Base-by-base conservation (phyloP, 2,888 invertebrate species). In the Malthinus seriepunctatus region DNA sequence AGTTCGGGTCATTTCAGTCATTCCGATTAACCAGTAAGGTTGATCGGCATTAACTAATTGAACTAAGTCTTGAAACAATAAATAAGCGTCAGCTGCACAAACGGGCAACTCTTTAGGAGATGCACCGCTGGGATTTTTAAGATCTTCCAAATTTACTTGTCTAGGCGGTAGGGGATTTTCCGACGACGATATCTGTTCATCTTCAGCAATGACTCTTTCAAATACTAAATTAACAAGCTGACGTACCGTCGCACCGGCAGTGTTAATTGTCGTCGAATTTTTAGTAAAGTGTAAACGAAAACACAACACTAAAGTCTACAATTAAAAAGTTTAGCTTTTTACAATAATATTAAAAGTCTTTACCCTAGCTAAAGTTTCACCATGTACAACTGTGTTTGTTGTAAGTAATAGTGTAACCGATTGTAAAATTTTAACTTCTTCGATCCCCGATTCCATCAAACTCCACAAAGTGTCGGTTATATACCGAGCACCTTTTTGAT, bases 51-150 rank as follows among this genome's bases (percentile, higher is more conserved):
- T 97, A 6, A 98, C 93, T 49, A 99, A 80, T 75, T 96, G 95
- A 34, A 98, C 96, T 69, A 99, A 86, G 80, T 99, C 98, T 91
- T 96, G 95, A 79, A 99, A 92, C 75, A 98, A 86, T 66, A 97
- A 85, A 78, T 92, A 98, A 0, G 97, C 97, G 81, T 98, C 98
- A 0, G 91, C 88, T 46, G 96, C 94, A 81, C 95, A 91, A 0
- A 93, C 90, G 56, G 89, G 86, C 31, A 96, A 81, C 52, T 93
- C 93, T 75, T 89, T 90, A 0, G 93, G 93, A 8, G 93, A 87
- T 64, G 85, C 84, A 69, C 85, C 87, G 69, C 89, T 89, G 51
- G 90, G 88, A 5, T 84, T 82, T 79, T 93, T 89, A 11, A 93
- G 79, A 70, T 92, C 91, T 57, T 91, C 91, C n/a, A 90, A 82